Conservation (phyloP, 2,888 invertebrate genomes). For the Andrena chrysosceles region DNA sequence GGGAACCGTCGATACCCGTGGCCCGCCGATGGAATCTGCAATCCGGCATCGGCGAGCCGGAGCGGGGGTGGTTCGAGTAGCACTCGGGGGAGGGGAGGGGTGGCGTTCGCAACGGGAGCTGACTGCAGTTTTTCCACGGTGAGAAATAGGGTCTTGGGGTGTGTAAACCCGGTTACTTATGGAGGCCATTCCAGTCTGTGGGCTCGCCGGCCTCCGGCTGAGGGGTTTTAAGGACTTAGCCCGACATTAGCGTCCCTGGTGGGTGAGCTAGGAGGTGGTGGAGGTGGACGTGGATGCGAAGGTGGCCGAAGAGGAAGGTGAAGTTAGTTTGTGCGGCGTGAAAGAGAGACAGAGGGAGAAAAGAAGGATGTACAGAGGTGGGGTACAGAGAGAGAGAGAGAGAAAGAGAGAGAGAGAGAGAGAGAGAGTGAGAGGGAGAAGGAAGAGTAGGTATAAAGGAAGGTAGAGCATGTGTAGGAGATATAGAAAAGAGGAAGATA, state of each 20-base stretch:
- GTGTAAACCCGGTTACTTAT: slow-evolving; percentile 85
- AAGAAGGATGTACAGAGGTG: slow-evolving; percentile 55
- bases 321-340: slow-evolving; percentile 50
- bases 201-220: slow-evolving; percentile 80
- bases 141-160: slow-evolving; percentile 84
- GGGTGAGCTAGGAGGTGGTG: slow-evolving; percentile 70
- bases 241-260: slow-evolving; percentile 83
- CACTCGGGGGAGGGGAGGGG: slow-evolving; percentile 21
- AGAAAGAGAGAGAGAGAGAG: slow-evolving; percentile 24
- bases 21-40: slow-evolving; percentile 64
- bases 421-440: slow-evolving; percentile 35
- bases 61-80: slow-evolving; percentile 29
- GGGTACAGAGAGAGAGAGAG: slow-evolving; percentile 14
- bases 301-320: slow-evolving; percentile 63
- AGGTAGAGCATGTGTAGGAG: slow-evolving; percentile 46
- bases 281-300: slow-evolving; percentile 67
- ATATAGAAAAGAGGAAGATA: slow-evolving; percentile 49
- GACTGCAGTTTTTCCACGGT: slow-evolving; percentile 82
- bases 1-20: slow-evolving; percentile 74
- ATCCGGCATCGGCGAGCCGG: slow-evolving; percentile 66
- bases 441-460: slow-evolving; percentile 39
- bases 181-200: slow-evolving; percentile 83
- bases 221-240: slow-evolving; percentile 84
- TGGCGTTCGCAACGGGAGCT: slow-evolving; percentile 69
- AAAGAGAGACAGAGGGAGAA: slow-evolving; percentile 29